Evolutionary conservation across 2,888 invertebrate species (phyloP).

Genomic region (Aricia artaxerxes): DNA sequence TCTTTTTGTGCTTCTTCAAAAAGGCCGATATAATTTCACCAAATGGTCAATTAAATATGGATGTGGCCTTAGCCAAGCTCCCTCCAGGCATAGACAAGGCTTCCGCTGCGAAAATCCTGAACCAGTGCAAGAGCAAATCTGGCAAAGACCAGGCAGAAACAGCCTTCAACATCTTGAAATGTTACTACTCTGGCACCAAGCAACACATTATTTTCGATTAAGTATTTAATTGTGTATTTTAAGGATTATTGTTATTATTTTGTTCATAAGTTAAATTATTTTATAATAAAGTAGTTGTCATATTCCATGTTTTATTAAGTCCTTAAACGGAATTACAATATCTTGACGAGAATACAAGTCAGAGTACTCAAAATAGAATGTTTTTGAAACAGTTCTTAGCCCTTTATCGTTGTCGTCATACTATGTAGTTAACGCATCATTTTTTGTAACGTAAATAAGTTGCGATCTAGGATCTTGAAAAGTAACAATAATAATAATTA

Average conservation of each 20-base stretch:
- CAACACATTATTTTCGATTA: constrained; percentile 48
- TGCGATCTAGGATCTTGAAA: neutral
- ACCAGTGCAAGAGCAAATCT: constrained; percentile 61
- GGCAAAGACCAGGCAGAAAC: constrained; percentile 65
- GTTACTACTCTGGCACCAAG: constrained; percentile 63
- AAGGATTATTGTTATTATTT: neutral
- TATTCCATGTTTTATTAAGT: neutral
- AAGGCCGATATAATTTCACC: constrained; percentile 59
- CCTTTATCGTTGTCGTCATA: too few relatives aligned
- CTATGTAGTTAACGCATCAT: neutral
- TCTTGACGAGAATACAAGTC: too few relatives aligned
- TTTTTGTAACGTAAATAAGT: neutral
- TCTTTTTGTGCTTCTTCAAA: constrained; percentile 70
- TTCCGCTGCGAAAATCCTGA: constrained; percentile 61
- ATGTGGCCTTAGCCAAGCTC: constrained; percentile 62
- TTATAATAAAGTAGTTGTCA: neutral
- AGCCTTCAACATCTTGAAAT: constrained; percentile 68
- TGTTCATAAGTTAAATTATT: constrained; percentile 15
- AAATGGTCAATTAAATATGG: constrained; percentile 67
- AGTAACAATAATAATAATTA: constrained; percentile 10
- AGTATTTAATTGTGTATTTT: neutral
- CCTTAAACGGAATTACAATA: neutral
- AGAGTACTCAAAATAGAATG: too few relatives aligned
- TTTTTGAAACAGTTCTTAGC: too few relatives aligned
- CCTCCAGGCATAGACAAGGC: constrained; percentile 61